Conservation (phyloP, 2,113 vertebrate species). For the Sylvietta virens region DNA sequence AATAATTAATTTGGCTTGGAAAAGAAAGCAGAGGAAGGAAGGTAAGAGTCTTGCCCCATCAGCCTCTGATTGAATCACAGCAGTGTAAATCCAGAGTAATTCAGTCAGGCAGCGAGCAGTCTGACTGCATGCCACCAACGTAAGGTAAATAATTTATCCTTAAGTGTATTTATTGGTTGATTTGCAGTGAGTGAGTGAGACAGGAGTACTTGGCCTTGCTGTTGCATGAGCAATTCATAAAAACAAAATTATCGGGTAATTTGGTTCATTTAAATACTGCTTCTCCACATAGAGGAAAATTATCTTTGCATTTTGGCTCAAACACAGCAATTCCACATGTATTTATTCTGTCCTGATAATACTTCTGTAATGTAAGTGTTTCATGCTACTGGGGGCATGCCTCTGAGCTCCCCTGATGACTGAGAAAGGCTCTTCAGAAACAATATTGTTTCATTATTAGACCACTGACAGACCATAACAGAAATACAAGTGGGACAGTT, state of each 20-base stretch:
- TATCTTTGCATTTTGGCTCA: slow-evolving; percentile 23
- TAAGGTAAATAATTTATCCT: slow-evolving; percentile 50
- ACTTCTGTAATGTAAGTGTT: not conserved
- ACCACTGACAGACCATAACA: not conserved
- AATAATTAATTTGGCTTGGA: slow-evolving; percentile 2
- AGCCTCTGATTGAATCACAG: slow-evolving; percentile 27
- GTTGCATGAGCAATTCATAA: slow-evolving; percentile 32
- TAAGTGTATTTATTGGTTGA: slow-evolving; percentile 27
- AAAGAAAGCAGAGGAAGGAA: slow-evolving; percentile 8
- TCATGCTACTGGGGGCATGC: not conserved
- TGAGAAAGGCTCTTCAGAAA: not conserved
- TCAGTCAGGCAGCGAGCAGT: not conserved
- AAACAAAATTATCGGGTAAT: slow-evolving; percentile 43
- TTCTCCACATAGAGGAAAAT: slow-evolving; percentile 22
- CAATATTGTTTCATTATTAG: not conserved
- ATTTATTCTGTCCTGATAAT: not conserved
- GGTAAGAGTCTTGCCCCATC: not conserved
- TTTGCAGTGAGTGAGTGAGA: slow-evolving; percentile 5
- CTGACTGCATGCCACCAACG: not conserved
- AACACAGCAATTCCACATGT: not conserved
- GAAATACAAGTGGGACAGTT: not conserved
- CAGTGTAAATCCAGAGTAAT: slow-evolving; percentile 1
- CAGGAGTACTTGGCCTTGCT: slow-evolving; percentile 28
- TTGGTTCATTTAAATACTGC: slow-evolving; percentile 41
- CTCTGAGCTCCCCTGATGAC: not conserved